Evolutionary conservation across 2,888 invertebrate species (phyloP), one percentile per base, ranked within the genome.

Genomic region (Latrodectus hesperus): DNA sequence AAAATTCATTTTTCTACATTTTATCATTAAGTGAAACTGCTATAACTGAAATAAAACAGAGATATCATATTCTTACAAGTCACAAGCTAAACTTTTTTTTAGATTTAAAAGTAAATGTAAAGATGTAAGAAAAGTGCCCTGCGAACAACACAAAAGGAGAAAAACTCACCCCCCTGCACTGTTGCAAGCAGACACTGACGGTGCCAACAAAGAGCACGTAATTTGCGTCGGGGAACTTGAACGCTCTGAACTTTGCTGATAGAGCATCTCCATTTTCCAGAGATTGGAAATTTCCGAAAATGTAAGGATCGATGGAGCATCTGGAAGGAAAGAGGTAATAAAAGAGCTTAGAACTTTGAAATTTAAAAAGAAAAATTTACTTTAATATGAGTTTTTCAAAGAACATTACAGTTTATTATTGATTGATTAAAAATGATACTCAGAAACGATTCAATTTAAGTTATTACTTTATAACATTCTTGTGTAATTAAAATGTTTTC

Each of bases 121-220:
- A 38, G 2, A 6, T 38, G 38, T 38, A 38, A 38, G 38, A 38
- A 38, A 38, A 38, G 38, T 38, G 38, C 2, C 38, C 38, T 9
- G 12, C 10, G 55, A 75, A 75, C 17, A n/a, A 51, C 10, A 72
- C 11, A 16, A 52, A n/a, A 26, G 16, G 51, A 55, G 22, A 49
- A 5, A 38, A n/a, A 93, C 95, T 94, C 92, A 96, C 96, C 93
- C 97, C 97, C 91, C 95, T 94, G 92, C 98, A 98, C 92, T 96
- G 96, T 91, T 96, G 96, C 88, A 98, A 93, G 92, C 98, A 98
- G 0, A 98, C 97, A 90, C 96, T 97, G 74, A 98, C 97, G 0
- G 97, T 97, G 11, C 97, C 97, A 90, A 95, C 95, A 93, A 98
- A 98, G 92, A 97, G 96, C 0, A 98, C 97, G 92, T 97, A 98